Evolutionary conservation across 2,888 invertebrate species (phyloP).

Genomic region (Dromius quadrimaculatus): DNA sequence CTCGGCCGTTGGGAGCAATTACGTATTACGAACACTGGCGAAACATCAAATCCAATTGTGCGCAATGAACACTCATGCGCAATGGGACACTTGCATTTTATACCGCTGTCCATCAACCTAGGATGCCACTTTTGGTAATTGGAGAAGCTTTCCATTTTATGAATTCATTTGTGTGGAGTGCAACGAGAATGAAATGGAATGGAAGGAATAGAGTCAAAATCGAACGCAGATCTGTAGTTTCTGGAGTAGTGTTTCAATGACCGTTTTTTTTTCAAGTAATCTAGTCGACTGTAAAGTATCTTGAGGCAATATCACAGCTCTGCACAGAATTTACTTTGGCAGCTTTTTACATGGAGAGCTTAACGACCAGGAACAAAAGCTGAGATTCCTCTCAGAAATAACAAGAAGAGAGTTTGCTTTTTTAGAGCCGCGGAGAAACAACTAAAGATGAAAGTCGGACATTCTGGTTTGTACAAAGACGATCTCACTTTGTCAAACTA

Average conservation of each 20-base stretch:
- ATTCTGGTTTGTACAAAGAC: too few relatives aligned
- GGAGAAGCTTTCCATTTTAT: not conserved
- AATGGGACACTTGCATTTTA: constrained; percentile 9
- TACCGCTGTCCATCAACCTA: not conserved
- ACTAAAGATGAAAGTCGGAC: too few relatives aligned
- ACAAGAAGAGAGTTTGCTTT: constrained; percentile 40
- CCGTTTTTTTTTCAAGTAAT: too few relatives aligned
- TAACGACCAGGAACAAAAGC: constrained; percentile 44
- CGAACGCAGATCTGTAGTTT: too few relatives aligned
- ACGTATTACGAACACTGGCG: constrained; percentile 18
- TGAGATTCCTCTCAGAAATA: constrained; percentile 26
- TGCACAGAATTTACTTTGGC: constrained; percentile 42
- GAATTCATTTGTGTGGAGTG: constrained; percentile 1
- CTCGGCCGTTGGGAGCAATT: constrained; percentile 17
- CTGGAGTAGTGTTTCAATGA: too few relatives aligned
- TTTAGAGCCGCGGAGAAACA: constrained; percentile 22
- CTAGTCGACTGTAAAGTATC: too few relatives aligned
- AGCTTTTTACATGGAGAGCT: constrained; percentile 38
- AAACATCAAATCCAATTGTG: constrained; percentile 35
- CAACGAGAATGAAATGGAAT: too few relatives aligned
- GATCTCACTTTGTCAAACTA: too few relatives aligned
- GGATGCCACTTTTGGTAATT: constrained; percentile 1
- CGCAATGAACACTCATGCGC: not conserved
- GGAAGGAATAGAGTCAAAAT: too few relatives aligned
- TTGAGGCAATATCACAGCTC: constrained; percentile 18